Evolutionary conservation across 2,797 vertebrate genomes (phyloP).

Genomic region (Momotus momota): DNA sequence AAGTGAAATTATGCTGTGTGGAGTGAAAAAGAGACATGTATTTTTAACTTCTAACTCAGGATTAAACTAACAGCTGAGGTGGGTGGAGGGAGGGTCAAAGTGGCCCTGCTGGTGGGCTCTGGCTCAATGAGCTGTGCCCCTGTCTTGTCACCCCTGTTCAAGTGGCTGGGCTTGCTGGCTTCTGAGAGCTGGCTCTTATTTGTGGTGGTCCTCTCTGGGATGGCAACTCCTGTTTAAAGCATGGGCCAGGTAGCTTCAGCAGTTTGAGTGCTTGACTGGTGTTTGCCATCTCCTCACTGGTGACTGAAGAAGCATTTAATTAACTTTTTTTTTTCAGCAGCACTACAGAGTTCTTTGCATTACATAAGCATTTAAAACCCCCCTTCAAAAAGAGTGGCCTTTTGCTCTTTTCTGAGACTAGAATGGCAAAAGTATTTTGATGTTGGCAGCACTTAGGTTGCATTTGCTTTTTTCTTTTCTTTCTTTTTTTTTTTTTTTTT

Average conservation of each 20-base stretch:
- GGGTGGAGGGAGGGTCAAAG: background rate
- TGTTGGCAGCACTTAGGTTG: background rate
- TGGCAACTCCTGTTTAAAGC: too few relatives aligned
- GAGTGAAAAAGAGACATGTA: background rate
- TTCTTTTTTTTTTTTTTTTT: background rate
- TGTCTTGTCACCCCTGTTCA: background rate
- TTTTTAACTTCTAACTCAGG: background rate
- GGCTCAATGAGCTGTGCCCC: background rate
- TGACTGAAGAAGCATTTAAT: background rate
- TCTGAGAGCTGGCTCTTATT: background rate
- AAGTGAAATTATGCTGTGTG: background rate
- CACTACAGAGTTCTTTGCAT: accelerated
- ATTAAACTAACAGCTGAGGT: background rate
- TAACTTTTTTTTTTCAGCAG: background rate
- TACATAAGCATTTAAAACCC: background rate
- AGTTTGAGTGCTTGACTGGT: background rate
- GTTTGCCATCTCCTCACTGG: background rate
- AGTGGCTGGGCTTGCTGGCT: background rate
- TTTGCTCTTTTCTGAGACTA: background rate
- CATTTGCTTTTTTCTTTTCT: background rate
- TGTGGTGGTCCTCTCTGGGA: background rate
- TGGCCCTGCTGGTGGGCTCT: accelerated
- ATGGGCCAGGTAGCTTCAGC: background rate
- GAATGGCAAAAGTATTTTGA: background rate
- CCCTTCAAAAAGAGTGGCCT: background rate